A percentile compares a stretch with the other conserved stretches of the same genome.
phyloP scores from a whole-genome alignment of 2,113 vertebrate species.

The Theristicus caerulescens region DNA sequence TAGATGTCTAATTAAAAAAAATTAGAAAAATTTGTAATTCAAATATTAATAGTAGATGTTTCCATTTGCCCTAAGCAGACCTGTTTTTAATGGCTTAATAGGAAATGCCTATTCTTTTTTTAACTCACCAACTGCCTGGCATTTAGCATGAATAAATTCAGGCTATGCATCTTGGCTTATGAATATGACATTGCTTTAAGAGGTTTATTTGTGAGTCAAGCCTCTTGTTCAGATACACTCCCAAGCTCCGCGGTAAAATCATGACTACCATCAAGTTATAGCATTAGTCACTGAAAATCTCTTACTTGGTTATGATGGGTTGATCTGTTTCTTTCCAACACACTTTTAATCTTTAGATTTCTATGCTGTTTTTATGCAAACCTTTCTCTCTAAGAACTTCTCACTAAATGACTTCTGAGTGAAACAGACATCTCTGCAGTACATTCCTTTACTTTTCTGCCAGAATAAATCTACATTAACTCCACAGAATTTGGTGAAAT shows the following conservation, averaged over 20 bases:
- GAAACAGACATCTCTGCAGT: not conserved
- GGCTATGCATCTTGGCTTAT: not conserved
- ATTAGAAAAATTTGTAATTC: not conserved
- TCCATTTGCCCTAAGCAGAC: not conserved
- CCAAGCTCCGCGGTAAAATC: not conserved
- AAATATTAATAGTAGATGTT: not conserved
- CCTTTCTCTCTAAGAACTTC: not conserved
- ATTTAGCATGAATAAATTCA: not conserved
- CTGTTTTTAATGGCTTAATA: not conserved
- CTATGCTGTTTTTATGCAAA: not conserved
- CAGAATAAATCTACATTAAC: not conserved
- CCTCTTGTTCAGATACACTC: not conserved
- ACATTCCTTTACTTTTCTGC: not conserved
- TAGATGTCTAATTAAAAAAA: not conserved
- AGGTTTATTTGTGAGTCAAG: constrained; percentile 9
- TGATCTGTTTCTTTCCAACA: not conserved
- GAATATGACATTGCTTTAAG: not conserved
- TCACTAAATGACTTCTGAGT: not conserved
- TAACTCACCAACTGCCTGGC: not conserved
- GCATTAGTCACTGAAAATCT: not conserved
- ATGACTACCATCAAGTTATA: not conserved
- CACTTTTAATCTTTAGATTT: not conserved
- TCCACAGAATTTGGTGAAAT: not conserved
- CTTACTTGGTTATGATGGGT: not conserved
- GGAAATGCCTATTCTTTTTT: not conserved